A percentile compares a stretch with the other conserved stretches of the same genome.
Conservation (phyloP, 1,140 invertebrate genomes). For the Aethina tumida region DNA sequence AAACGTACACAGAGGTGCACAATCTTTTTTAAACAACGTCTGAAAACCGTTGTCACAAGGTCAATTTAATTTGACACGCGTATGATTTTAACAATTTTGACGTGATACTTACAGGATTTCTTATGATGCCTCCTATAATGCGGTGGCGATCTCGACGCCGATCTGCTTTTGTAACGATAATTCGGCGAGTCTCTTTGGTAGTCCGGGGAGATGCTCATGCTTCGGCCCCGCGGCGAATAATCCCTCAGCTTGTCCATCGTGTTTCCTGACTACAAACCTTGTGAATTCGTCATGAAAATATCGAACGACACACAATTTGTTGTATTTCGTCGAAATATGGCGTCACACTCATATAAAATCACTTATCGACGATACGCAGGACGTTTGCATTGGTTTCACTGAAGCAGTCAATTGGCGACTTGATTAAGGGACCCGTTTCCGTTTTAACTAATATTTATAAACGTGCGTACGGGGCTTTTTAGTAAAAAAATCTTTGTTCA, state of each 20-base stretch:
- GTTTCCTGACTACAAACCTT: not conserved
- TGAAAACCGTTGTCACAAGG: not conserved
- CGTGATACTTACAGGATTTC: constrained; percentile 24
- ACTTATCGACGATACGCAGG: no score
- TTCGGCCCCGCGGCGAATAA: constrained; percentile 21
- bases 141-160: constrained; percentile 27
- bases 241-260: constrained; percentile 14
- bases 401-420: no score
- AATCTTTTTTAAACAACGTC: not conserved
- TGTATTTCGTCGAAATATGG: no score
- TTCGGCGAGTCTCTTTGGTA: constrained; percentile 19
- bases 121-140: constrained; percentile 27
- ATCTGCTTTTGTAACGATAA: constrained; percentile 23
- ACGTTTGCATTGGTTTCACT: no score
- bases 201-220: constrained; percentile 30
- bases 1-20: not conserved
- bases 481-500: no score
- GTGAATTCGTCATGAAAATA: constrained; percentile 5
- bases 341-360: no score
- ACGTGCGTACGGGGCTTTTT: no score
- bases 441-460: no score
- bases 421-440: no score
- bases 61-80: not conserved
- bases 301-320: no score
- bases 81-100: constrained; percentile 1